Evolutionary conservation across 1,140 invertebrate species (phyloP).

Genomic region (Drosophila suzukii): DNA sequence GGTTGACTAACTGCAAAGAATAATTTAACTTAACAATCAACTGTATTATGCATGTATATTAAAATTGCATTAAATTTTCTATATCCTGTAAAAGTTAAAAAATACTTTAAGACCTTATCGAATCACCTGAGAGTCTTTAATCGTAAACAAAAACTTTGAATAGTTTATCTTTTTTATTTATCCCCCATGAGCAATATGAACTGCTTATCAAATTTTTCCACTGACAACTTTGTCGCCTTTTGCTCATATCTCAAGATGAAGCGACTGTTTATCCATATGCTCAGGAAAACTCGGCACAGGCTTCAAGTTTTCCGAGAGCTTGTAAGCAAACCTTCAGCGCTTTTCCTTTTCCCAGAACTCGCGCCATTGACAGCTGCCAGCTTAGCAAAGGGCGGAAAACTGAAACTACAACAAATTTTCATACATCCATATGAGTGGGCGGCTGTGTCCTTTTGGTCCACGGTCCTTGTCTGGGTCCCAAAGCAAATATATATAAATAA

Average conservation of each 20-base stretch:
- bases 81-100: not conserved
- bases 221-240: constrained; percentile 19
- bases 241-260: constrained; percentile 25
- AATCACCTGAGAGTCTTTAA: not conserved
- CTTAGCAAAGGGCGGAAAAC: constrained; percentile 28
- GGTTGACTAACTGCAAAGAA: no score
- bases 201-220: constrained; percentile 29
- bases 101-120: not conserved
- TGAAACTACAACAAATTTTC: constrained; percentile 33
- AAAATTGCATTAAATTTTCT: no score
- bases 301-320: constrained; percentile 27
- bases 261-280: constrained; percentile 44
- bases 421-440: constrained; percentile 23
- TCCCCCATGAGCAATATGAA: constrained; percentile 3
- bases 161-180: not conserved
- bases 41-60: no score
- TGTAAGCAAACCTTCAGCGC: constrained; percentile 43
- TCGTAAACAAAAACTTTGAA: not conserved
- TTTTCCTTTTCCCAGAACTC: constrained; percentile 34
- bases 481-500: constrained; percentile 41
- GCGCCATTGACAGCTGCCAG: constrained; percentile 58
- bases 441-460: constrained; percentile 15
- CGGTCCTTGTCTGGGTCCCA: constrained; percentile 7
- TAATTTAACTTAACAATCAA: no score
- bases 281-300: constrained; percentile 32